Base-by-base conservation (phyloP, 37 sponge, comb jelly and placozoan species). In the Beroe ovata region DNA sequence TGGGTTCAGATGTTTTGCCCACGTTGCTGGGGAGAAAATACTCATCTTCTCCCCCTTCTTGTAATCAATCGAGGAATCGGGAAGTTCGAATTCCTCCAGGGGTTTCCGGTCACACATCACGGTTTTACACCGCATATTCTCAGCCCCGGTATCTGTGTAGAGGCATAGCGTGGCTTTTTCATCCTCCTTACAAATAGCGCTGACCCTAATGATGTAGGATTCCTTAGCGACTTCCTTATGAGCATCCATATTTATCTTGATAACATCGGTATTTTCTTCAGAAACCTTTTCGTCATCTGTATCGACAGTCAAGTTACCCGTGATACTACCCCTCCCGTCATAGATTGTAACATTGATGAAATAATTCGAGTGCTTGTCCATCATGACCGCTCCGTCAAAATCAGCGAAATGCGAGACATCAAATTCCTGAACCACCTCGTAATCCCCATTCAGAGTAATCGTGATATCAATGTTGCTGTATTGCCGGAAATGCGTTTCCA, bases 291-390 rank as follows among this genome's bases (percentile, higher is more conserved):
- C 36, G 16, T 32, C 69, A 32, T 42, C n/a, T n/a, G n/a, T 23
- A 3, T 77, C 84, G 1, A 77, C 42, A 21, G 84, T 42, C 54
- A 77, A 25, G 47, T 77, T 77, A 41, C 84, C 84, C 23, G 36
- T 77, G 84, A 77, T 77, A 19, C 84, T 77, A 0, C 84, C 84
- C 22, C 38, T 35, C 20, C 84, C 84, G 23, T 42, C 54, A 54
- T 42, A 42, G n/a, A 77, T 77, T 3, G 84, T 77, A 16, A 77
- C 38, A 41, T 77, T 77, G 54, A 77, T 35, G 21, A 77, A 42
- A 54, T 77, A 77, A 28, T 77, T 42, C 23, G 84, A 77, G 47
- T 77, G 84, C 41, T 77, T 77, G 47, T 77, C 84, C 84, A 77
- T 77, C 84, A 77, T 77, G 47, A 77, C 84, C 3, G 47, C 54